These are phyloP conservation scores for Ecliptopera silaceata DNA, from an alignment of 2,888 invertebrate genomes.

Conservation along the genomic window DNA sequence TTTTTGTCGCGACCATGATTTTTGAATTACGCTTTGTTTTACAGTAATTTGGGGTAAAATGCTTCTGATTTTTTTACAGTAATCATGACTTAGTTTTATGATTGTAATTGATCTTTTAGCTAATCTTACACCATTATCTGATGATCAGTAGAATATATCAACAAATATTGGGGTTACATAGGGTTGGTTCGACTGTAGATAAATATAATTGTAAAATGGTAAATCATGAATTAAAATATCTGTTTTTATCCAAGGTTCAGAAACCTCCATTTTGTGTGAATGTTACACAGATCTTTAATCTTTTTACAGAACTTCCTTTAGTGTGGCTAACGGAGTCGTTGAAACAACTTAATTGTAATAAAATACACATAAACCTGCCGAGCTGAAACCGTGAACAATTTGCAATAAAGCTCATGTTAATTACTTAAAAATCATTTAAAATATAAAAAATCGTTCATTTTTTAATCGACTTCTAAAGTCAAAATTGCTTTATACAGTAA, in stretches of 20 bases:
- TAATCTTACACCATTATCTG: too few relatives aligned
- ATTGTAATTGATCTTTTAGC: too few relatives aligned
- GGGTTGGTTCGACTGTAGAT: too few relatives aligned
- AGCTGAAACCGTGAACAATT: constrained; percentile 42
- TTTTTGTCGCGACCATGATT: constrained; percentile 23
- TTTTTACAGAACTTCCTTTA: constrained; percentile 18
- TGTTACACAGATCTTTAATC: not conserved
- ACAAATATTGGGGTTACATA: too few relatives aligned
- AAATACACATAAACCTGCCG: constrained; percentile 47
- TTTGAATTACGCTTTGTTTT: constrained; percentile 1
- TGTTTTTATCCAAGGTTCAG: too few relatives aligned
- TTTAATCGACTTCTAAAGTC: too few relatives aligned
- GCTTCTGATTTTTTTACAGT: not conserved
- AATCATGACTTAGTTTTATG: too few relatives aligned
- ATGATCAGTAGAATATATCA: too few relatives aligned
- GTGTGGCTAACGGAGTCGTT: constrained; percentile 25
- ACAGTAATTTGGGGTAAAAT: not conserved
- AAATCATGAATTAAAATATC: too few relatives aligned
- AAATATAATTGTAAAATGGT: too few relatives aligned
- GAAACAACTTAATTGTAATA: constrained; percentile 45
- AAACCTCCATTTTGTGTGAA: not conserved
- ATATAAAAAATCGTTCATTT: not conserved
- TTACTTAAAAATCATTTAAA: not conserved
- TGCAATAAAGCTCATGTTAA: constrained; percentile 29
- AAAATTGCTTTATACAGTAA: too few relatives aligned